Conservation (phyloP, 2,888 invertebrate genomes). For the Athetis lepigone region DNA sequence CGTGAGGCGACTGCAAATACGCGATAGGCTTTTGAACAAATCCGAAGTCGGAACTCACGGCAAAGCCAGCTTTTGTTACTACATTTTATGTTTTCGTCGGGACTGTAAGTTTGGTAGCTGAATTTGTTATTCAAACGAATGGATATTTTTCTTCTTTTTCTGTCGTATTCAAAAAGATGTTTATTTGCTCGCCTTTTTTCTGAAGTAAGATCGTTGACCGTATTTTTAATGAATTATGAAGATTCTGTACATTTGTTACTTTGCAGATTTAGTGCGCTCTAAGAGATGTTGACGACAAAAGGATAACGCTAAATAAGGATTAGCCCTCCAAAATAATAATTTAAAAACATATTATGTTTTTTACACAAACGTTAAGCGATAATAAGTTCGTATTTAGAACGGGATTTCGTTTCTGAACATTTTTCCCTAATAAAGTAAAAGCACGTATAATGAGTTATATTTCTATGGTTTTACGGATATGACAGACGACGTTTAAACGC, state of each 20-base stretch:
- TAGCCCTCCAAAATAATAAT: background rate
- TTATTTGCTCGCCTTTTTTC: conserved; percentile 63
- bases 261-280: conserved; percentile 46
- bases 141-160: conserved; percentile 51
- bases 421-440: conserved; percentile 4
- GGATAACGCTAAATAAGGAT: conserved; percentile 5
- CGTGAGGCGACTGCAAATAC: conserved; percentile 76
- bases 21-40: conserved; percentile 68
- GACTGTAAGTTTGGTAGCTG: conserved; percentile 46
- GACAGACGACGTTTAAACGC: conserved; percentile 11
- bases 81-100: conserved; percentile 55
- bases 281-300: conserved; percentile 22
- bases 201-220: conserved; percentile 67
- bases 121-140: conserved; percentile 66
- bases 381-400: background rate
- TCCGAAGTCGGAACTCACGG: conserved; percentile 65
- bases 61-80: conserved; percentile 53
- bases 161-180: conserved; percentile 60
- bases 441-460: background rate
- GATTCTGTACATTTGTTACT: conserved; percentile 58
- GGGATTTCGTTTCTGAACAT: background rate
- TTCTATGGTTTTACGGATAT: conserved; percentile 17
- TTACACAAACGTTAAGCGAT: background rate
- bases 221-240: conserved; percentile 65
- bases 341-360: too few relatives aligned